Evolutionary conservation across 2,797 vertebrate species (phyloP).

Genomic region (Rallus crepitans): DNA sequence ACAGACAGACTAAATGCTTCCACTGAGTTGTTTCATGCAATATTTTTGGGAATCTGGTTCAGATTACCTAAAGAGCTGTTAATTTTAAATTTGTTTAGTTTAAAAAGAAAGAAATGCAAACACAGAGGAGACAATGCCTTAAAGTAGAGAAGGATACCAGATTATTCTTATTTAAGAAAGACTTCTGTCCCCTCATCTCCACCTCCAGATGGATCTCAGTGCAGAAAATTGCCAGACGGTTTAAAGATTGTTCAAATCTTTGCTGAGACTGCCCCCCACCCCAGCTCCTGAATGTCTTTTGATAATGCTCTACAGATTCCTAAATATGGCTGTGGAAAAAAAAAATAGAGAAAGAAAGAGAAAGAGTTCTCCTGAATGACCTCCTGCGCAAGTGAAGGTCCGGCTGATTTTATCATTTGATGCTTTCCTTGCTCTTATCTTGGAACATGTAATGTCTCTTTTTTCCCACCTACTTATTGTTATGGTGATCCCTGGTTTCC

Average conservation of each 20-base stretch:
- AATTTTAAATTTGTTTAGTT: conserved; percentile 38
- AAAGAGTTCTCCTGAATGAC: conserved; percentile 43
- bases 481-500: conserved; percentile 47
- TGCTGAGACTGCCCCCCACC: not conserved
- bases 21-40: not conserved
- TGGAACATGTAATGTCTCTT: not conserved
- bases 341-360: not conserved
- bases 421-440: conserved; percentile 53
- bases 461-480: conserved; percentile 57
- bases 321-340: conserved; percentile 1
- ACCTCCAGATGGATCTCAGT: not conserved
- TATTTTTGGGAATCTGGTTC: not conserved
- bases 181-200: not conserved
- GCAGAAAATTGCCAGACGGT: not conserved
- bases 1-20: not conserved
- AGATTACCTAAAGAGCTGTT: conserved; percentile 11
- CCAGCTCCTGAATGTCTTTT: conserved; percentile 21
- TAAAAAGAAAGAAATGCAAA: conserved; percentile 41
- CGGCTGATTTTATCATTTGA: conserved; percentile 13
- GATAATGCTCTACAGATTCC: not conserved
- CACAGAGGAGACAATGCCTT: conserved; percentile 11
- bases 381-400: not conserved
- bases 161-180: conserved; percentile 28
- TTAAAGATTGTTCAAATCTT: conserved; percentile 24
- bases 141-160: not conserved